Evolutionary conservation across 2,888 invertebrate species (phyloP), one percentile per base, ranked within the genome.

Genomic region (Brassicogethes aeneus): DNA sequence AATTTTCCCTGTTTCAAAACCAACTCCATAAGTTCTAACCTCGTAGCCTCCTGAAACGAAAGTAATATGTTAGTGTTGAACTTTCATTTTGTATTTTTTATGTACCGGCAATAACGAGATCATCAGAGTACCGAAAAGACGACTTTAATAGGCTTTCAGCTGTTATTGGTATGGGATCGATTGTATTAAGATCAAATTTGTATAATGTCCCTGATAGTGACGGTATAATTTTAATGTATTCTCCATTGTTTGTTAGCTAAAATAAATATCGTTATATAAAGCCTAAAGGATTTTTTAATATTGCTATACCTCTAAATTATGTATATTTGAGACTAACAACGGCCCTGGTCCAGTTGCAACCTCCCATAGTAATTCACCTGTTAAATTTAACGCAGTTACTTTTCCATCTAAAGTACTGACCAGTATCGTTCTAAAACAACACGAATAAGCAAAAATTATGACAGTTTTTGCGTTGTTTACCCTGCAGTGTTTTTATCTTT

Each of bases 391-490:
- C 2, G 92, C 88, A 15, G 88, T 83, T 40, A 96, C 61, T 55
- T 78, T 79, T 8, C 95, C 95, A 77, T 96, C 94, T 46, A 95
- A 71, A 2, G 94, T 94, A 59, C 91, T 90, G 30, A 95, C 83
- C 56, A 92, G 76, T 40, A 92, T 71, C 49, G 89, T 71, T 57
- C 87, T 87, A 7, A 23, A 23, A 23, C 5, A 10, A 5, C 23
- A 7, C 10, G 23, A 10, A 7, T 23, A 23, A 10, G 10, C 10
- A 23, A 23, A 23, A 5, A 23, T 10, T 7, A 61, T 13, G 8
- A 70, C 70, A 29, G 41, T 34, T 12, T 30, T 29, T 16, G 36
- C 16, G 34, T 31, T 36, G 39, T 35, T 34, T 50, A 49, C 45
- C 46, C 45, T 17, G 37, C 38, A 17, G 31, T 35, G 13, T 36